These are phyloP conservation scores for Balaeniceps rex DNA, from an alignment of 2,113 vertebrate genomes.

Conservation along the genomic window DNA sequence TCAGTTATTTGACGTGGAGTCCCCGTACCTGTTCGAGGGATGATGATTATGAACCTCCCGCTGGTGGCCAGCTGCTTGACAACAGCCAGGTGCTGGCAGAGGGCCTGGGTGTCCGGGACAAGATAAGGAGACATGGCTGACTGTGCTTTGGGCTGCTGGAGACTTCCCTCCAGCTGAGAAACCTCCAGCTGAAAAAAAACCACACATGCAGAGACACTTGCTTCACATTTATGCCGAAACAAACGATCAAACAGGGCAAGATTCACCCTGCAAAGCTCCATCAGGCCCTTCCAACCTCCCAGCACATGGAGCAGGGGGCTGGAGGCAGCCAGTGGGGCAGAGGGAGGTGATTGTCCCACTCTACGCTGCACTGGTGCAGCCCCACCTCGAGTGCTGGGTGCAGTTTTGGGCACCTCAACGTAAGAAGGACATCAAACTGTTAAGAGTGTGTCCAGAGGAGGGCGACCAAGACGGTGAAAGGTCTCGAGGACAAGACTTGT, in stretches of 20 bases:
- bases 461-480: background rate
- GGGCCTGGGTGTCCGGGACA: constrained; percentile 89
- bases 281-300: background rate
- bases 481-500: background rate
- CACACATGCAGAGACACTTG: background rate
- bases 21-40: constrained; percentile 87
- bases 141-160: constrained; percentile 94
- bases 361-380: background rate
- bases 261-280: background rate
- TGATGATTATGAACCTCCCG: constrained; percentile 96
- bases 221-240: background rate
- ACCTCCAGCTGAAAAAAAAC: constrained; percentile 85
- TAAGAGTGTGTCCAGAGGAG: background rate
- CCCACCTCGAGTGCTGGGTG: background rate
- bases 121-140: constrained; percentile 98
- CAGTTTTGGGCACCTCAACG: background rate
- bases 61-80: constrained; percentile 89
- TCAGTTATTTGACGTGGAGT: rapidly evolving
- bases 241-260: background rate
- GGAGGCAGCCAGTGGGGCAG: background rate
- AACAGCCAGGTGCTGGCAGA: constrained; percentile 89
- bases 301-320: background rate
- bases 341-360: background rate
- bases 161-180: constrained; percentile 95
- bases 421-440: rapidly evolving